phyloP scores from a whole-genome alignment of 2,113 vertebrate species.

The Ramphastos sulfuratus region DNA sequence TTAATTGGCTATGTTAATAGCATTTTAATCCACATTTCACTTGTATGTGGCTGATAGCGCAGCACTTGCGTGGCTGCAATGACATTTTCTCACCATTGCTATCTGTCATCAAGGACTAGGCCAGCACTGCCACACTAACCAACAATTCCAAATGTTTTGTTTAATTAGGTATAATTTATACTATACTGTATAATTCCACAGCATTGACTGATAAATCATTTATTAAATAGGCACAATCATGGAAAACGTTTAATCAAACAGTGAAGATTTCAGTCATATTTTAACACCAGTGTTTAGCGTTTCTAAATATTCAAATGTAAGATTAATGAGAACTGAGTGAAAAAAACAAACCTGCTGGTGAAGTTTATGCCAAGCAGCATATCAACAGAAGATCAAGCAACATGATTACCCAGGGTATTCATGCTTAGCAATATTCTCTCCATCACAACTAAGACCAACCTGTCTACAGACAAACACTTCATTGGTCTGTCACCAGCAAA shows the following conservation, averaged over 20 bases:
- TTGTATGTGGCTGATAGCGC: conserved; percentile 59
- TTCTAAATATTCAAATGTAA: conserved; percentile 24
- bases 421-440: background rate
- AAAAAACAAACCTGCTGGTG: background rate
- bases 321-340: background rate
- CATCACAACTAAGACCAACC: background rate
- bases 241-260: background rate
- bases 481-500: background rate
- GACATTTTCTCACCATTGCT: conserved; percentile 58
- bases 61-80: conserved; percentile 38
- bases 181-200: background rate
- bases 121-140: background rate
- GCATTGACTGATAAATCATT: background rate
- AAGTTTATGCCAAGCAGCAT: background rate
- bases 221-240: conserved; percentile 18
- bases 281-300: background rate
- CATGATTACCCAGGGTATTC: background rate
- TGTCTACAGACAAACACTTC: background rate
- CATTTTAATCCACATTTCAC: conserved; percentile 73
- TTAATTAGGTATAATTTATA: conserved; percentile 50
- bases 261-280: background rate
- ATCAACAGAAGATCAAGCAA: background rate
- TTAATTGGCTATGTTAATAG: conserved; percentile 78
- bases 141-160: conserved; percentile 19
- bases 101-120: conserved; percentile 22